Conservation (phyloP, 2,797 vertebrate genomes). For the Microcaecilia unicolor region DNA sequence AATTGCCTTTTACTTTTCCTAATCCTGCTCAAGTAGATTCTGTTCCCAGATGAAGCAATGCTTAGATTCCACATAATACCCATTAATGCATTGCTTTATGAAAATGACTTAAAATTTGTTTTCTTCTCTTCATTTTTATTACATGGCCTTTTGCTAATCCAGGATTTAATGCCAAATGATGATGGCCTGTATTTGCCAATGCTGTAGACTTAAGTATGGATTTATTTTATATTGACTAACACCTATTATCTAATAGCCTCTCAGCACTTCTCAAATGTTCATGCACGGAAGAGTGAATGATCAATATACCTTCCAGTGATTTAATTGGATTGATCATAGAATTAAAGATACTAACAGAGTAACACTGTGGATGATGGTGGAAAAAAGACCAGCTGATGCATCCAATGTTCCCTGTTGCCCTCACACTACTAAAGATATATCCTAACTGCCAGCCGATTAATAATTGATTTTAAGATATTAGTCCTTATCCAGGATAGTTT, state of each 20-base stretch:
- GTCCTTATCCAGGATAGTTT: too few relatives aligned
- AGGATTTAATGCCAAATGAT: neutral
- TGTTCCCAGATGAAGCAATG: fast-evolving
- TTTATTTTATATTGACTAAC: neutral
- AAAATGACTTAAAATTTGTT: neutral
- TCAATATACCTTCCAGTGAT: neutral
- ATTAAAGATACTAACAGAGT: too few relatives aligned
- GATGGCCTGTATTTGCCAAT: neutral
- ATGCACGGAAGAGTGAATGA: neutral
- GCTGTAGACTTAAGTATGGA: neutral
- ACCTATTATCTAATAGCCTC: neutral
- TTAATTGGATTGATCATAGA: too few relatives aligned
- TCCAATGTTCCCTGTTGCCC: too few relatives aligned
- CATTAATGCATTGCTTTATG: neutral
- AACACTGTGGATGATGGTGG: too few relatives aligned
- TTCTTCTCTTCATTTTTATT: slow-evolving; percentile 1
- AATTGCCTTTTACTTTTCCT: neutral
- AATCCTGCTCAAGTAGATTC: neutral
- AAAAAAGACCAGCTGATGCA: too few relatives aligned
- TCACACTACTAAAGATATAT: too few relatives aligned
- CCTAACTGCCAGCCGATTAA: too few relatives aligned
- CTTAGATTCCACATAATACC: neutral
- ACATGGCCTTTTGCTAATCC: neutral
- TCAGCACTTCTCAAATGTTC: neutral
- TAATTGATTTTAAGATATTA: too few relatives aligned